These are phyloP conservation scores for Tetrapedia diversipes DNA, from an alignment of 2,888 invertebrate species.

Conservation along the genomic window DNA sequence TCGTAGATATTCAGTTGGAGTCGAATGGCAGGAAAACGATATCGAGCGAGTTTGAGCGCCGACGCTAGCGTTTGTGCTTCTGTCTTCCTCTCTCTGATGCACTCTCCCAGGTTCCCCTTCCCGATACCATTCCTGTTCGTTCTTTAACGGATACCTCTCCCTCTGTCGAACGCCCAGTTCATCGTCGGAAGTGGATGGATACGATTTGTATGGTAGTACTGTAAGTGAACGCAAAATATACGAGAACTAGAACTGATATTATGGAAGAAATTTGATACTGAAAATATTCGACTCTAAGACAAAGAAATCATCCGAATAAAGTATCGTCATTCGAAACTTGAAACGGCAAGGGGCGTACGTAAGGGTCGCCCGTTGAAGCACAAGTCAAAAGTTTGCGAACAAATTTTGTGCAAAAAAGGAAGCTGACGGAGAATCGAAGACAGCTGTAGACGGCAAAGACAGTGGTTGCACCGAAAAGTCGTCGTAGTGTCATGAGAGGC, in stretches of 20 bases:
- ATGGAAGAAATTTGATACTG: not conserved
- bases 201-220: conserved; percentile 45
- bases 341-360: conserved; percentile 35
- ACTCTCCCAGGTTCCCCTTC: conserved; percentile 35
- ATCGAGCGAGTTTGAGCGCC: conserved; percentile 77
- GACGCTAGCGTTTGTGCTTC: conserved; percentile 65
- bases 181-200: conserved; percentile 69
- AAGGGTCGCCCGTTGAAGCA: conserved; percentile 42
- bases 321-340: not conserved
- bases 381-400: conserved; percentile 23
- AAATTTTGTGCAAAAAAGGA: conserved; percentile 29
- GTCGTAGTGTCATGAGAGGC: conserved; percentile 83
- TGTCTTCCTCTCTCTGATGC: conserved; percentile 22
- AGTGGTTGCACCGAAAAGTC: conserved; percentile 78
- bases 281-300: not conserved
- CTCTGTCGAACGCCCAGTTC: conserved; percentile 68
- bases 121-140: conserved; percentile 20
- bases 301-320: not conserved
- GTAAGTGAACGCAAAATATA: not conserved
- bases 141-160: conserved; percentile 40
- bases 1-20: conserved; percentile 33
- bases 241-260: not conserved
- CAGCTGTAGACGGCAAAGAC: conserved; percentile 62
- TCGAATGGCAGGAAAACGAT: conserved; percentile 56
- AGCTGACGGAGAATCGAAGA: conserved; percentile 54